A percentile compares a stretch with the other conserved stretches of the same genome.
These are phyloP conservation scores for Crepidodera aurea DNA, from an alignment of 2,888 invertebrate species.

Conservation along the genomic window DNA sequence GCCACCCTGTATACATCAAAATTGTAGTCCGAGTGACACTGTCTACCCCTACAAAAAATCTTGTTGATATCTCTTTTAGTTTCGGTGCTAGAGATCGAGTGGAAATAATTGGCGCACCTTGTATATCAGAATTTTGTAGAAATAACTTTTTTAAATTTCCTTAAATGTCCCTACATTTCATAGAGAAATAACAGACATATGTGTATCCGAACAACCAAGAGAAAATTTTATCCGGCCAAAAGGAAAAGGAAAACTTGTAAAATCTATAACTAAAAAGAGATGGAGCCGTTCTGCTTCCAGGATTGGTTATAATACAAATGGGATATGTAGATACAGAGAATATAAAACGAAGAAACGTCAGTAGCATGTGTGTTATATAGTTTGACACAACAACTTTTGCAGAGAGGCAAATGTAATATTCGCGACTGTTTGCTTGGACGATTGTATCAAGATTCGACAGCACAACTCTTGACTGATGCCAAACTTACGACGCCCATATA, in stretches of 20 bases:
- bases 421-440: conserved; percentile 41
- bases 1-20: no score
- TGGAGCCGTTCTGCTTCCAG: conserved; percentile 53
- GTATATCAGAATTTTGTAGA: no score
- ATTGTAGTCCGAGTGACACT: no score
- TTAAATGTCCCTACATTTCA: no score
- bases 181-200: conserved; percentile 38
- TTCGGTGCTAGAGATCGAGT: no score
- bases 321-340: conserved; percentile 61
- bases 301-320: conserved; percentile 62
- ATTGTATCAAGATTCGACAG: conserved; percentile 53
- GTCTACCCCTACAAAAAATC: no score
- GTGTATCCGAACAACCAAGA: conserved; percentile 40
- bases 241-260: conserved; percentile 40
- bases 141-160: no score
- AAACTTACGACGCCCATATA: conserved; percentile 47
- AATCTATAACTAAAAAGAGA: conserved; percentile 54
- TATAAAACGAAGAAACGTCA: conserved; percentile 60
- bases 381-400: conserved; percentile 34
- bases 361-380: conserved; percentile 56
- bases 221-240: conserved; percentile 28
- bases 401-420: conserved; percentile 38
- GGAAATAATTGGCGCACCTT: no score
- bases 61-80: no score
- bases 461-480: conserved; percentile 57